Conservation (phyloP, 1,140 invertebrate genomes). For the Episyrphus balteatus region DNA sequence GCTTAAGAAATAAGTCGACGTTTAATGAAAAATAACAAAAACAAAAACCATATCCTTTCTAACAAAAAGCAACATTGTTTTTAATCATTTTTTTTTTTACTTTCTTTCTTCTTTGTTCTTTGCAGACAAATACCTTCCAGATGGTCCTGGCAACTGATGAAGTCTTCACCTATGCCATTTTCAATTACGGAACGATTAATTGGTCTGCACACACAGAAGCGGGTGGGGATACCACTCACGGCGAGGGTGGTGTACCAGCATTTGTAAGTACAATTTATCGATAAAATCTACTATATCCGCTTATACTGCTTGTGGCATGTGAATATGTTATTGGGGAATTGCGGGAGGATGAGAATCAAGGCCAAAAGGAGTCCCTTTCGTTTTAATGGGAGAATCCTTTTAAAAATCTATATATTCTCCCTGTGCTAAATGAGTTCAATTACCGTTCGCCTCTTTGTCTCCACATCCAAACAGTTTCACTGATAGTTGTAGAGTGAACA, state of each 20-base stretch:
- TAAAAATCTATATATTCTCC: no score
- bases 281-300: neutral
- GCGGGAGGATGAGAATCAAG: no score
- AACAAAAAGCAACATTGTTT: neutral
- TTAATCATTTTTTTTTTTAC: constrained; percentile 1
- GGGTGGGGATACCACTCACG: constrained; percentile 73
- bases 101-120: constrained; percentile 11
- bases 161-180: constrained; percentile 86
- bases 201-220: constrained; percentile 89
- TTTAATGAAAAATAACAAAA: no score
- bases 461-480: no score
- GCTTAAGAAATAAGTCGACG: no score
- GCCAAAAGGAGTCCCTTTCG: no score
- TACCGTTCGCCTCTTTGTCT: no score
- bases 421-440: no score
- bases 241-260: constrained; percentile 76
- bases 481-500: no score
- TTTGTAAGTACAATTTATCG: constrained; percentile 52
- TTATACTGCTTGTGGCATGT: neutral
- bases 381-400: no score
- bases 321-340: neutral
- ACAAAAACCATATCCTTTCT: no score
- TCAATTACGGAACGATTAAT: constrained; percentile 81
- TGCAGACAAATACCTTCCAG: constrained; percentile 90
- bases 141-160: constrained; percentile 86